A percentile compares a stretch with the other conserved stretches of the same genome.
These are phyloP conservation scores for Aythya baeri DNA, from an alignment of 2,113 vertebrate species.

Conservation along the genomic window DNA sequence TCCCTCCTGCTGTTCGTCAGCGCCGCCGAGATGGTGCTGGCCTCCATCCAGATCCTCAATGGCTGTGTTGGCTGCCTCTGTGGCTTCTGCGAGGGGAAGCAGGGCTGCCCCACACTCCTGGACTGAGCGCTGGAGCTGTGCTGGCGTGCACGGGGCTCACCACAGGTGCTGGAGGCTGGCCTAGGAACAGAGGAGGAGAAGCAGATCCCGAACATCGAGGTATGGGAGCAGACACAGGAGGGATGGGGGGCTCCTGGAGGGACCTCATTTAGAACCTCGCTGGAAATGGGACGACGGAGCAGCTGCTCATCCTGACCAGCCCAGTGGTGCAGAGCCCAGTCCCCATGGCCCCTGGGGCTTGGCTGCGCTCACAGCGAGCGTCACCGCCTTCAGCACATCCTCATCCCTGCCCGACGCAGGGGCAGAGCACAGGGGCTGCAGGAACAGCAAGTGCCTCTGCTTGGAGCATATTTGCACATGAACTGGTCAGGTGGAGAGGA, in stretches of 20 bases:
- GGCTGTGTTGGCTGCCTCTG: slow-evolving; percentile 75
- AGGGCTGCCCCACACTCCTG: neutral
- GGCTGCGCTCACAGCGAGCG: neutral
- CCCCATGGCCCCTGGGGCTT: neutral
- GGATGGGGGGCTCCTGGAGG: neutral
- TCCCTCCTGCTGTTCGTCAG: slow-evolving; percentile 68
- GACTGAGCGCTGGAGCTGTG: neutral
- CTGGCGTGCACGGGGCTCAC: no score
- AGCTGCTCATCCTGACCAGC: fast-evolving
- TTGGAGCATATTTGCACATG: neutral
- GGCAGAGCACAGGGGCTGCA: no score
- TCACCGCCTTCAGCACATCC: fast-evolving
- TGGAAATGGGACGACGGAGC: neutral
- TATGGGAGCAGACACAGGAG: neutral
- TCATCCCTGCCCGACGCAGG: neutral
- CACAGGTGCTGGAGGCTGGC: no score
- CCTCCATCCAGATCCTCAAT: slow-evolving; percentile 71
- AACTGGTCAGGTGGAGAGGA: neutral
- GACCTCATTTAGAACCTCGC: no score
- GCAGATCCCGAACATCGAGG: neutral
- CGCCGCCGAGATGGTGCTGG: slow-evolving; percentile 69
- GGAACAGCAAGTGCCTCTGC: neutral
- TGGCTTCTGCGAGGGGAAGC: slow-evolving; percentile 70
- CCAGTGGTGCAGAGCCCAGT: neutral
- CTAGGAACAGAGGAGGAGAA: no score